phyloP scores from a whole-genome alignment of 2,888 invertebrate species.

The Drosophila austrosaltans region DNA sequence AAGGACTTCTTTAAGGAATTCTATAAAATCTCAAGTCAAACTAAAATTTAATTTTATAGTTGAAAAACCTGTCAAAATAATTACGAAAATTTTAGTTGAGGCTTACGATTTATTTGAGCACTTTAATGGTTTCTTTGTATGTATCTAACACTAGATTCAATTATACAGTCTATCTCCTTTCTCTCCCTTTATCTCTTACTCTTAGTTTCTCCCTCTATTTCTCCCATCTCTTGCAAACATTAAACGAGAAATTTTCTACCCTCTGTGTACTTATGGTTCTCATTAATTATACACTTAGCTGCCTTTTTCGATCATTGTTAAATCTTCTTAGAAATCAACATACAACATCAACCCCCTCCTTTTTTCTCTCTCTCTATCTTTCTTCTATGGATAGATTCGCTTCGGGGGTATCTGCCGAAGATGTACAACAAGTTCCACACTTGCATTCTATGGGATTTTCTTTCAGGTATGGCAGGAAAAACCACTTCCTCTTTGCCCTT shows the following conservation, averaged over 20 bases:
- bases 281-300: slow-evolving; percentile 49
- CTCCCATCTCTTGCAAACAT: not conserved
- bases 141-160: not conserved
- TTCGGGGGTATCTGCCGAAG: slow-evolving; percentile 10
- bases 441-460: slow-evolving; percentile 40
- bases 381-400: not conserved
- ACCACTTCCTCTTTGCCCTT: slow-evolving; percentile 60
- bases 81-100: too few species aligned
- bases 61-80: too few species aligned
- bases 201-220: not conserved
- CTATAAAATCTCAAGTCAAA: too few species aligned
- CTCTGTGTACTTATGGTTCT: slow-evolving; percentile 30
- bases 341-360: slow-evolving; percentile 22
- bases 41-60: too few species aligned
- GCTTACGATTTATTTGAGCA: not conserved
- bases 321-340: slow-evolving; percentile 37
- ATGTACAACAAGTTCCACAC: slow-evolving; percentile 51
- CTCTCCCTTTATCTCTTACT: not conserved
- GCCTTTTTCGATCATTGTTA: slow-evolving; percentile 45
- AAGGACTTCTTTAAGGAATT: too few species aligned
- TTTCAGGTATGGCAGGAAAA: slow-evolving; percentile 55
- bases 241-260: slow-evolving; percentile 23
- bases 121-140: not conserved
- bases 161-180: not conserved
- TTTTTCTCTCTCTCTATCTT: not conserved